A percentile compares a stretch with the other conserved stretches of the same genome.
Evolutionary conservation across 2,797 vertebrate species (phyloP).

Genomic region (Catamblyrhynchus diadema): DNA sequence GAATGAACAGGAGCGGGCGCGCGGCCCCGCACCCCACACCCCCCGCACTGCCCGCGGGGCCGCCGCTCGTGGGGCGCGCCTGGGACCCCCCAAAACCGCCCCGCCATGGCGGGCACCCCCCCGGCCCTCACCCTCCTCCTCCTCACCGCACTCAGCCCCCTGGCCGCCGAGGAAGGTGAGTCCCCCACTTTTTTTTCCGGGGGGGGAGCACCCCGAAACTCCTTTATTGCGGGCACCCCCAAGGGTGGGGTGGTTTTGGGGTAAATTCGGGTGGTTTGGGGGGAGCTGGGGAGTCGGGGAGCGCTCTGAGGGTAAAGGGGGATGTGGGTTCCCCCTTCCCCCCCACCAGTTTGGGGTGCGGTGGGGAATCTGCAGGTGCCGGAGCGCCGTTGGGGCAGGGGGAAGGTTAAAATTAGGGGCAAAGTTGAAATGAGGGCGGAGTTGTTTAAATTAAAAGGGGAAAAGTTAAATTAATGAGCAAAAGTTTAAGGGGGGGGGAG

Average conservation of each 20-base stretch:
- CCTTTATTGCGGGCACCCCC: neutral
- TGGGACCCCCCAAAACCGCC: neutral
- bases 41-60: neutral
- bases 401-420: neutral
- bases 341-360: neutral
- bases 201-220: neutral
- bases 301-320: neutral
- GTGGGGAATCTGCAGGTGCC: neutral
- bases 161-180: slow-evolving; percentile 19
- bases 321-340: neutral
- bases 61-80: neutral
- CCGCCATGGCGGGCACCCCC: neutral
- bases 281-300: neutral
- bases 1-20: slow-evolving; percentile 44
- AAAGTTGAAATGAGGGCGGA: neutral
- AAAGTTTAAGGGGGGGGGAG: neutral
- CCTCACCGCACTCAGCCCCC: neutral
- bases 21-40: neutral
- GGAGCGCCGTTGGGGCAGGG: neutral
- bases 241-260: neutral
- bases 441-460: neutral
- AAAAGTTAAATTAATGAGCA: neutral
- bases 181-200: fast-evolving
- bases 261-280: neutral
- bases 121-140: neutral